Evolutionary conservation across 2,888 invertebrate genomes (phyloP).

Genomic region (Drosophila cognata): DNA sequence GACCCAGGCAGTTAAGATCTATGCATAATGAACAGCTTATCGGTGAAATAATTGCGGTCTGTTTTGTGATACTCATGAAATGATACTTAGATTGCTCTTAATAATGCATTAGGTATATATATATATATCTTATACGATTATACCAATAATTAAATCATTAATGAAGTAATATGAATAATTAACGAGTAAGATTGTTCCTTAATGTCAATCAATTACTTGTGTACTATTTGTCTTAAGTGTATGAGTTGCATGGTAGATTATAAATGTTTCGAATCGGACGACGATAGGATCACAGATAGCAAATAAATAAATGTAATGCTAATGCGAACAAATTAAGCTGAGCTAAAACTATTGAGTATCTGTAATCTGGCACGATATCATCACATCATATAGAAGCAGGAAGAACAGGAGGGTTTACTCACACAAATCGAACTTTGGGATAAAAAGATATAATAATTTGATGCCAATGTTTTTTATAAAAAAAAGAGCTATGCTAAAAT

Average conservation of each 20-base stretch:
- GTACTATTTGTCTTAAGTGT: neutral
- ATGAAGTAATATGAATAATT: neutral
- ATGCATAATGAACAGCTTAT: conserved; percentile 67
- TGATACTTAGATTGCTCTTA: conserved; percentile 1
- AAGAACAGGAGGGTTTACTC: fast-evolving
- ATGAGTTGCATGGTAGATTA: neutral
- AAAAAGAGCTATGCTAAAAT: neutral
- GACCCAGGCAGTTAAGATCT: conserved; percentile 40
- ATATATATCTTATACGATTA: neutral
- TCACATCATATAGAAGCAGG: neutral
- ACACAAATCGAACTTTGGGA: neutral
- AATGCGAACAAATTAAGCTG: neutral
- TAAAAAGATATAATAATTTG: neutral
- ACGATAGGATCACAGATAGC: neutral
- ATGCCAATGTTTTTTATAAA: neutral
- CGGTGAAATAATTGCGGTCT: conserved; percentile 39
- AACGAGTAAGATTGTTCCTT: neutral
- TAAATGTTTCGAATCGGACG: neutral
- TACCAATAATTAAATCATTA: neutral
- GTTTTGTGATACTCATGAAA: neutral
- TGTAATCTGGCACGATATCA: neutral
- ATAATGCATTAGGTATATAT: neutral
- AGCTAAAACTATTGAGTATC: neutral
- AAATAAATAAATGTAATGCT: neutral
- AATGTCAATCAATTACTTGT: neutral